These are phyloP conservation scores for Gymnocephalus cernua DNA, from an alignment of 2,113 vertebrate species.

Conservation along the genomic window DNA sequence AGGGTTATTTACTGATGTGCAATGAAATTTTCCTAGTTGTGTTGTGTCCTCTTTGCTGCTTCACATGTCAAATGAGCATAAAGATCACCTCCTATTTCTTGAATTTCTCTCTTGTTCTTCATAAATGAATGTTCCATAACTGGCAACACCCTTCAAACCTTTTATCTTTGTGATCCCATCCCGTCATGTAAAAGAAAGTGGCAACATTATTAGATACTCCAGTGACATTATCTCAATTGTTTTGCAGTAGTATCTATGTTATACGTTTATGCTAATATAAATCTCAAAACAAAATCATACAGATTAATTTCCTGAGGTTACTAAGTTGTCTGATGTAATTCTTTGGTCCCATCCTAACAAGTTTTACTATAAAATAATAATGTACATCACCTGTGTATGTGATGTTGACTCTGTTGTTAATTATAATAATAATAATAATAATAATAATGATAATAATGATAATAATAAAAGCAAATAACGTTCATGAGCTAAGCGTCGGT, in stretches of 20 bases:
- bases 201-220: background rate
- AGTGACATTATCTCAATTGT: background rate
- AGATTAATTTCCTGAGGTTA: background rate
- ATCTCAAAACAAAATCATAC: background rate
- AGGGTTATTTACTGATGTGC: slow-evolving; percentile 5
- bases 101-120: background rate
- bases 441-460: too few species aligned
- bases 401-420: background rate
- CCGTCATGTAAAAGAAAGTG: background rate
- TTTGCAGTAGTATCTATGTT: background rate
- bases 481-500: background rate
- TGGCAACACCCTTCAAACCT: background rate
- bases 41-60: background rate
- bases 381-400: background rate
- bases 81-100: background rate
- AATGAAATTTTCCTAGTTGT: slow-evolving; percentile 19
- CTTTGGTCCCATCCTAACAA: background rate
- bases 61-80: slow-evolving; percentile 28
- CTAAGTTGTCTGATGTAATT: background rate
- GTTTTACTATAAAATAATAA: background rate
- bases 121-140: background rate
- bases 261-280: background rate
- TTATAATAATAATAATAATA: too few species aligned
- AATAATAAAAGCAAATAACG: too few species aligned
- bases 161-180: background rate